Base-by-base conservation (phyloP, 2,888 invertebrate genomes). In the Drosophila nr. fundita region DNA sequence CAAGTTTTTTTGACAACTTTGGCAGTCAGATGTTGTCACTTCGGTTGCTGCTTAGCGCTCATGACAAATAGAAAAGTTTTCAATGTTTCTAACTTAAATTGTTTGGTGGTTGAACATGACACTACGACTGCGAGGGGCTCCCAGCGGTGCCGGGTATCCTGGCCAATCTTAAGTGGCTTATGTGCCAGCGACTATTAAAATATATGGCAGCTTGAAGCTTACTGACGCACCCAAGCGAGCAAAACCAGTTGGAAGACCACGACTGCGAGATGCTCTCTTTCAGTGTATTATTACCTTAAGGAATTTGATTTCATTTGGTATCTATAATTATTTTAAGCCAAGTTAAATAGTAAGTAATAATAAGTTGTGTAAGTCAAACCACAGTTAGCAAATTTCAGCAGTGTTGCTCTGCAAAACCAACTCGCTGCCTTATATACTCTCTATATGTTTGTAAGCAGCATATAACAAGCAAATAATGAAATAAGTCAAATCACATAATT, bases 81-180 rank as follows among this genome's bases (percentile, higher is more conserved):
- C 76, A 87, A 71, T 86, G 86, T 83, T 85, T 72, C 80, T 65
- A 89, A 89, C 90, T 90, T 90, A 89, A 90, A 89, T 87, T 89
- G 87, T 90, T 90, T 90, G 83, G 90, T 80, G 90, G 87, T 80
- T 80, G 78, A 88, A 85, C 89, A 84, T 86, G 77, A 71, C 73
- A 78, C 54, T 63, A 27, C 42, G 52, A 57, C 63, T 59, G 64
- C 49, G 42, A 34, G 32, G 27, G 42, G 29, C 42, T 59, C 42
- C 64, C 64, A 49, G 53, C 45, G 73, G 50, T 30, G 54, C 48
- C 50, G 49, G 61, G 66, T 71, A 71, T 76, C 72, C 64, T n/a
- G 54, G 58, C 59, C 68, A 72, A 69, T 69, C 67, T 66, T 64
- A 89, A 83, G 87, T 86, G 83, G 89, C 83, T 86, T 77, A 75